Evolutionary conservation across 2,888 invertebrate genomes (phyloP).

Genomic region (Tetheella fluctuosa): DNA sequence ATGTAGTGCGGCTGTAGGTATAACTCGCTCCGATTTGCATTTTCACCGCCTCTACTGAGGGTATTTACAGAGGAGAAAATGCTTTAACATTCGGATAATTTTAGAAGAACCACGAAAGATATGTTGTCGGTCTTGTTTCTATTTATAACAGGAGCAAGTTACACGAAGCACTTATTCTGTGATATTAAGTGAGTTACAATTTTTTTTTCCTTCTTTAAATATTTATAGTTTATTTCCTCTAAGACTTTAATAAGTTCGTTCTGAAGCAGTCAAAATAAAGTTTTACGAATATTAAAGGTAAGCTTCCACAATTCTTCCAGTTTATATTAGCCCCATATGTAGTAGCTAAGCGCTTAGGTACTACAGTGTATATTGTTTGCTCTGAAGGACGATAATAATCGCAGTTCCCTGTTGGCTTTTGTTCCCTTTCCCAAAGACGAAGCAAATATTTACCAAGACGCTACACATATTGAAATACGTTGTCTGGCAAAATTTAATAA

Average conservation of each 20-base stretch:
- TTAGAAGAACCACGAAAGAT: not conserved
- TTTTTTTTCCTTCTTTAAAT: no score
- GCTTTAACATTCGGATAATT: not conserved
- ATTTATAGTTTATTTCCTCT: no score
- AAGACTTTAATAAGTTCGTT: no score
- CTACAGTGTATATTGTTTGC: slow-evolving; percentile 42
- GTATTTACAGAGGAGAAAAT: not conserved
- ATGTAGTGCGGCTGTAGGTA: slow-evolving; percentile 39
- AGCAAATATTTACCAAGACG: slow-evolving; percentile 57
- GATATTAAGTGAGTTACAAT: no score
- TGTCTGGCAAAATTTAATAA: slow-evolving; percentile 53
- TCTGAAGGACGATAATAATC: slow-evolving; percentile 48
- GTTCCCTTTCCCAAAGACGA: slow-evolving; percentile 47
- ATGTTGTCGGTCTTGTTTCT: not conserved
- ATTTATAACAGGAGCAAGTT: not conserved
- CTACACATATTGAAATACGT: slow-evolving; percentile 54
- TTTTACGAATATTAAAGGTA: not conserved
- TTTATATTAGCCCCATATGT: no score
- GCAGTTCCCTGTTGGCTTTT: slow-evolving; percentile 49
- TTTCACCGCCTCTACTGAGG: slow-evolving; percentile 25
- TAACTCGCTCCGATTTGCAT: slow-evolving; percentile 39
- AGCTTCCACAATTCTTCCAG: not conserved
- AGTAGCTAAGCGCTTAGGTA: slow-evolving; percentile 23
- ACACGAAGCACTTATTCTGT: no score
- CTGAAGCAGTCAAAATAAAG: not conserved